Evolutionary conservation across 2,888 invertebrate species (phyloP).

Genomic region (Perizoma flavofasciatum): DNA sequence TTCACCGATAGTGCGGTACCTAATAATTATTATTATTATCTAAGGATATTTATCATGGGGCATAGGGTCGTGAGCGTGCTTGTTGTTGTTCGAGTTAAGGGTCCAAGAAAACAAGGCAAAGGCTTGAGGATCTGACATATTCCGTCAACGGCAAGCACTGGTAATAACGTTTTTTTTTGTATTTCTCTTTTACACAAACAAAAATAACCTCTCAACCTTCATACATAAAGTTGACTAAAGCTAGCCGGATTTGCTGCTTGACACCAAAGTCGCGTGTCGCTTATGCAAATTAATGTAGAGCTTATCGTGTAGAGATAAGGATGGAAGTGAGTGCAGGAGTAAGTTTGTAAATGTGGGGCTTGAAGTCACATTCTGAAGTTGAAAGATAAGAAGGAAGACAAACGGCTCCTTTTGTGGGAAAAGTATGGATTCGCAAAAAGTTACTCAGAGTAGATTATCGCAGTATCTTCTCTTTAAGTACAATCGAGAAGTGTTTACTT

Average conservation of each 20-base stretch:
- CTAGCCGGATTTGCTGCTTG: conserved; percentile 23
- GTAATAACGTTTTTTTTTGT: conserved; percentile 37
- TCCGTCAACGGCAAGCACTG: conserved; percentile 67
- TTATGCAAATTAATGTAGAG: conserved; percentile 30
- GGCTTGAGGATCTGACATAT: conserved; percentile 62
- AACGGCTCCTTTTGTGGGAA: conserved; percentile 56
- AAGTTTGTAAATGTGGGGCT: conserved; percentile 42
- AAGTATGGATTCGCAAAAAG: conserved; percentile 47
- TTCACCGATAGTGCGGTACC: too few relatives aligned
- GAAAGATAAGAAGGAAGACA: conserved; percentile 65
- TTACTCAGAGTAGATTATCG: conserved; percentile 37
- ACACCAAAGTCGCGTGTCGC: conserved; percentile 26
- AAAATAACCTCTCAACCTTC: conserved; percentile 41
- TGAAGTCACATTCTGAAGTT: conserved; percentile 58
- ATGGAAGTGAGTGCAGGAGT: conserved; percentile 7
- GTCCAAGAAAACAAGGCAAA: conserved; percentile 68
- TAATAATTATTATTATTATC: too few relatives aligned
- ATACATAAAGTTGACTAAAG: conserved; percentile 34
- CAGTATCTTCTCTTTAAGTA: conserved; percentile 19
- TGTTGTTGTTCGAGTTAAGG: conserved; percentile 69
- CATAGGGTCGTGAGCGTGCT: too few relatives aligned
- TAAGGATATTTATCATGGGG: too few relatives aligned
- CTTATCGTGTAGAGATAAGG: conserved; percentile 32
- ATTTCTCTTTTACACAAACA: conserved; percentile 24
- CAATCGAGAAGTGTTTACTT: neutral